Evolutionary conservation across 2,113 vertebrate genomes (phyloP), one percentile per base, ranked within the genome.

Genomic region (Myiagra hebetior): DNA sequence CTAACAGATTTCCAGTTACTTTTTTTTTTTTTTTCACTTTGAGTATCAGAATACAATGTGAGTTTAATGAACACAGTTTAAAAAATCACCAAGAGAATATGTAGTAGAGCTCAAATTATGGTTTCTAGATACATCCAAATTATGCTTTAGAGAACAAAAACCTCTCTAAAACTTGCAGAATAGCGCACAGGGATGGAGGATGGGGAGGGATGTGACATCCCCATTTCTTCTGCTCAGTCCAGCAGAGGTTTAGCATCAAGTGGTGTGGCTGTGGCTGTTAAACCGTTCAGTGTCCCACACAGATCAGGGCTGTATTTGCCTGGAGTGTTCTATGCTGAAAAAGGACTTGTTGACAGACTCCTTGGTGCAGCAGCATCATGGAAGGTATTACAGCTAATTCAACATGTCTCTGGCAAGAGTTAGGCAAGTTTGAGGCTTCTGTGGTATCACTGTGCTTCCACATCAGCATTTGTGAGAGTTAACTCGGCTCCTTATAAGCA

Each of bases 331-430:
- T 37, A 0, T 64, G 17, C 68, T 81, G 76, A 27, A 65, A 15
- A 67, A 77, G 83, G 53, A 39, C 47, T 80, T 86, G 63, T 74
- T 96, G 91, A 84, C 83, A 88, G 92, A 30, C 23, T 84, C 39
- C 52, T 90, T 59, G 67, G 63, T 86, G 59, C 72, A 87, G 91
- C 82, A 88, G 75, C 85, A 73, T 44, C 88, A 57, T 0, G 0
- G 86, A 93, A 88, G 72, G 72, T 88, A 46, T 90, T 73, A 50
- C 50, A 88, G 82, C 79, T 86, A 67, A 86, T 91, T 88, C 60
- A 49, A 55, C 19, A 6, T 56, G 68, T 84, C 63, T 70, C 46
- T 84, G 76, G 79, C 75, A 84, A 47, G 35, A 60, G 22, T 47
- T 46, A 14, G 39, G 60, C 56, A 84, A 81, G 33, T 84, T 50